phyloP scores from a whole-genome alignment of 2,797 vertebrate genomes.

The Neosilurus mollespiculum region DNA sequence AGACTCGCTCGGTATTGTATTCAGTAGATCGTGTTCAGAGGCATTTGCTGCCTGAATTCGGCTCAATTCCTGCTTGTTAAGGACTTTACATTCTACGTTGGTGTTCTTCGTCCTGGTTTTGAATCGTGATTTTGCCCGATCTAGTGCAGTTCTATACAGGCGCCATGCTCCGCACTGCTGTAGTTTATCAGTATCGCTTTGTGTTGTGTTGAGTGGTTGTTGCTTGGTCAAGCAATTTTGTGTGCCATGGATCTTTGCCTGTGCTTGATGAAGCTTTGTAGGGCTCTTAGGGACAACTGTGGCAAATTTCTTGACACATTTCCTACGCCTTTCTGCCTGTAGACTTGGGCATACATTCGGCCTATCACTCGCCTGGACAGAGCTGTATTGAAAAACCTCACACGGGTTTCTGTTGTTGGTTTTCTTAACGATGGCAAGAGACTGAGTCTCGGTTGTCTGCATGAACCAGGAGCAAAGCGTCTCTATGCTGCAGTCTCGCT shows the following conservation, averaged over 20 bases:
- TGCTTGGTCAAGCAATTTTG: constrained; percentile 70
- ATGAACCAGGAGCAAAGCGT: constrained; percentile 95
- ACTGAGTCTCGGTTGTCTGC: constrained; percentile 98
- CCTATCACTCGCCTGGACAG: constrained; percentile 73
- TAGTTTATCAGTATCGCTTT: neutral
- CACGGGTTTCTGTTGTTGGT: constrained; percentile 84
- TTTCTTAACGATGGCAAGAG: constrained; percentile 90
- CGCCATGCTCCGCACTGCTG: constrained; percentile 37
- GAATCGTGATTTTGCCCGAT: constrained; percentile 69
- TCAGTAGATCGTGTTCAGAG: neutral
- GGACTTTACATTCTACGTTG: constrained; percentile 48
- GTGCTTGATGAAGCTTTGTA: constrained; percentile 75
- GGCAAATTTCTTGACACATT: constrained; percentile 95
- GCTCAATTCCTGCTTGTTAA: neutral
- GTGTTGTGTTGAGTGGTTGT: constrained; percentile 52
- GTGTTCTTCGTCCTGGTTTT: constrained; percentile 58
- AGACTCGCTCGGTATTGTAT: neutral
- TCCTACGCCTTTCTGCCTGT: constrained; percentile 82
- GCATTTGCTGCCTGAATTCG: neutral
- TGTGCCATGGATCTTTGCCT: constrained; percentile 73
- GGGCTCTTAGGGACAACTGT: constrained; percentile 89
- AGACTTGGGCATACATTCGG: constrained; percentile 78
- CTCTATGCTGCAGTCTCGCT: constrained; percentile 86
- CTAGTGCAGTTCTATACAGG: constrained; percentile 53
- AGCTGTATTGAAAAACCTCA: constrained; percentile 83